Evolutionary conservation across 2,797 vertebrate genomes (phyloP).

Genomic region (Chelmon rostratus): DNA sequence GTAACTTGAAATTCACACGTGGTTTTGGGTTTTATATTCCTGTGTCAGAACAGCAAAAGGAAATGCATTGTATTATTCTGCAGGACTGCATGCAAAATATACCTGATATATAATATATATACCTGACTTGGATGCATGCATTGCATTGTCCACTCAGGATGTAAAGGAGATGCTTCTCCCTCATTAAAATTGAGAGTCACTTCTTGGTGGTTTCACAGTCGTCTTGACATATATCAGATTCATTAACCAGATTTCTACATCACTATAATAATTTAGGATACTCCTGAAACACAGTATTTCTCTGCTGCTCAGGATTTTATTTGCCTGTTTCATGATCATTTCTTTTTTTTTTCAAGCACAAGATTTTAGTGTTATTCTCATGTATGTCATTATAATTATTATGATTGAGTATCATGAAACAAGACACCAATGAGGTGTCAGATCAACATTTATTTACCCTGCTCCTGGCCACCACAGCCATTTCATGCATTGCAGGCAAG

Average conservation of each 20-base stretch:
- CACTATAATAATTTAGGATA: not conserved
- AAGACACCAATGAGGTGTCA: not conserved
- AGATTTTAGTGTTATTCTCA: not conserved
- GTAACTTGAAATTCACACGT: not conserved
- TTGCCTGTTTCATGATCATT: not conserved
- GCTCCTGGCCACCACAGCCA: not conserved
- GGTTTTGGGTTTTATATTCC: not conserved
- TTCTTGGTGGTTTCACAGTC: not conserved
- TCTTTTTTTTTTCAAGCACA: not conserved
- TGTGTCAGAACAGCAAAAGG: not conserved
- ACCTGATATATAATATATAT: too few relatives aligned
- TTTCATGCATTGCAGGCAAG: conserved; percentile 30
- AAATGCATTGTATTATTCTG: not conserved
- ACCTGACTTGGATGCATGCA: not conserved
- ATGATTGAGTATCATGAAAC: conserved; percentile 7
- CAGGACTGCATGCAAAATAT: not conserved
- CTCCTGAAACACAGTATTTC: not conserved
- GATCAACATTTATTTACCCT: not conserved
- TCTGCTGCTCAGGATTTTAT: not conserved
- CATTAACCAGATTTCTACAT: not conserved
- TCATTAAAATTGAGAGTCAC: not conserved
- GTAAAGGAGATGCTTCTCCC: not conserved
- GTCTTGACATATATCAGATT: not conserved
- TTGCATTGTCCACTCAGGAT: not conserved
- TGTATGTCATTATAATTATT: not conserved